These are phyloP conservation scores for Sciurus vulgaris DNA, from an alignment of 2,797 vertebrate species.

Conservation along the genomic window DNA sequence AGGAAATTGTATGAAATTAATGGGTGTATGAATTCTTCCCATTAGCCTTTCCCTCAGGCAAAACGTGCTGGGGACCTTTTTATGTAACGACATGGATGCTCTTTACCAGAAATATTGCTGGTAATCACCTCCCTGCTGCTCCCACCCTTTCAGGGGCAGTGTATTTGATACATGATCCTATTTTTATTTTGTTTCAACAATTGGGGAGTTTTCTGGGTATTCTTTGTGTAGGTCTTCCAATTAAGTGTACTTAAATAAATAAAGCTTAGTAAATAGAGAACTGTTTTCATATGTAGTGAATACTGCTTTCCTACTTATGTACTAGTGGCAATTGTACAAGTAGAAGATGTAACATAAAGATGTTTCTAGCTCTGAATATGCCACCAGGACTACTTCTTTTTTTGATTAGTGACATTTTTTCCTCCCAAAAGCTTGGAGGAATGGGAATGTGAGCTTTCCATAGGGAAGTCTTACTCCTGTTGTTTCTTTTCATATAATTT, in stretches of 20 bases:
- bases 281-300: conserved; percentile 65
- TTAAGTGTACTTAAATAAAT: conserved; percentile 79
- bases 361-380: not conserved
- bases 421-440: conserved; percentile 52
- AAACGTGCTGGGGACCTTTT: not conserved
- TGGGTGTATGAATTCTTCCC: not conserved
- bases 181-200: conserved; percentile 71
- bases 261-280: conserved; percentile 51
- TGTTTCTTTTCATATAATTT: conserved; percentile 61
- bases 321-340: conserved; percentile 67
- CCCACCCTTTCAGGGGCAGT: conserved; percentile 21
- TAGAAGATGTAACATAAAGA: conserved; percentile 68
- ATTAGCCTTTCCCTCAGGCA: not conserved
- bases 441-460: conserved; percentile 63
- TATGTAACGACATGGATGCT: not conserved
- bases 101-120: conserved; percentile 49
- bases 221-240: conserved; percentile 72
- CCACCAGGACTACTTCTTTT: conserved; percentile 54
- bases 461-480: conserved; percentile 65
- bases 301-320: conserved; percentile 72
- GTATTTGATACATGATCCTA: conserved; percentile 58
- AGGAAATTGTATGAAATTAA: conserved; percentile 17
- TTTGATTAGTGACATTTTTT: conserved; percentile 77
- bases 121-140: not conserved
- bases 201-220: not conserved